These are phyloP conservation scores for Henricia sp. DNA, from an alignment of 53 echinoderm and acorn worm species.

Conservation along the genomic window DNA sequence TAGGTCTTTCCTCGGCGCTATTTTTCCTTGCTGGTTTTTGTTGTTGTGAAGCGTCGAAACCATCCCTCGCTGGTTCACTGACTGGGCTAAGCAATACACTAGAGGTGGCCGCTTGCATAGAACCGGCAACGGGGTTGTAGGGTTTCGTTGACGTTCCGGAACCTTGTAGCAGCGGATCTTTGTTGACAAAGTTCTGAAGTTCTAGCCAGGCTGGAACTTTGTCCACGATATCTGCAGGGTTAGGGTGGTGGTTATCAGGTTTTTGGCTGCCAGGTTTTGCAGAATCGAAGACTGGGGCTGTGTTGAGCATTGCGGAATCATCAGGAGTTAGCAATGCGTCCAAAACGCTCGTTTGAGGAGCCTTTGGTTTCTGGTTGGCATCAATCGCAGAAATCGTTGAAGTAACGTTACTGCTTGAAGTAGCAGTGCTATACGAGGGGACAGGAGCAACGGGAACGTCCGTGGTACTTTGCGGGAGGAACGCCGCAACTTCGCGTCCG, in stretches of 20 bases:
- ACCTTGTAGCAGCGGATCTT: slow-evolving; percentile 15
- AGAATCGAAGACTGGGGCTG: background rate
- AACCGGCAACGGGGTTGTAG: background rate
- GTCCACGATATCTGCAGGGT: background rate
- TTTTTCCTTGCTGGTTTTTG: background rate
- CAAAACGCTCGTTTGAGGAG: background rate
- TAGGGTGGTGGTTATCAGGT: background rate
- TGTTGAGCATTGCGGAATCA: background rate
- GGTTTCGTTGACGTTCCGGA: background rate
- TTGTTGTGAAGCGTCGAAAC: background rate
- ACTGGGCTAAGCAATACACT: background rate
- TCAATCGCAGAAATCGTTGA: background rate
- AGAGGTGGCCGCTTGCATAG: background rate
- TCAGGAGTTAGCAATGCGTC: background rate
- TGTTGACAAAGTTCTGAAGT: slow-evolving; percentile 48
- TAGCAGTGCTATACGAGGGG: background rate
- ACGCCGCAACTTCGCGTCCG: background rate
- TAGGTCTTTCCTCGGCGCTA: background rate
- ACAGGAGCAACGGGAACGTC: background rate
- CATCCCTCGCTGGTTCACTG: slow-evolving; percentile 9
- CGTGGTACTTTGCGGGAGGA: background rate
- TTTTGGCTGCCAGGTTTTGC: background rate
- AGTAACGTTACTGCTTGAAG: background rate
- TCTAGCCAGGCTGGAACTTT: slow-evolving; percentile 38
- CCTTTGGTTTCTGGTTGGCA: background rate